phyloP scores from a whole-genome alignment of 2,797 vertebrate genomes.

The Pseudopleuronectes americanus region DNA sequence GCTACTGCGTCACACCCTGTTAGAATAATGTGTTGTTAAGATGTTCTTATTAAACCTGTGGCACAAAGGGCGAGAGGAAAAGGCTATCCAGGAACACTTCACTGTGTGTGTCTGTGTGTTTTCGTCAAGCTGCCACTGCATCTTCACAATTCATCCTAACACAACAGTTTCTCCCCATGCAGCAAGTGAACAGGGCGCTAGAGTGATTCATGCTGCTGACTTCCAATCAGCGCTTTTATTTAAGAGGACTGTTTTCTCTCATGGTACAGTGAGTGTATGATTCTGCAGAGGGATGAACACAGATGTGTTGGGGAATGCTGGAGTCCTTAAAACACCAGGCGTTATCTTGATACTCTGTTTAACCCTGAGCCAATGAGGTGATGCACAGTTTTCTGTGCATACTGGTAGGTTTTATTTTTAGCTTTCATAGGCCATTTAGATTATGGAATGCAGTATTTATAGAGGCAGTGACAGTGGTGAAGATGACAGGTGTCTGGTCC shows the following conservation, averaged over 20 bases:
- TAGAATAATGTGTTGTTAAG: slow-evolving; percentile 71
- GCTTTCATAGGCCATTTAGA: slow-evolving; percentile 61
- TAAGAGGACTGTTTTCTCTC: background rate
- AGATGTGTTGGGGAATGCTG: slow-evolving; percentile 39
- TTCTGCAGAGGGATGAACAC: slow-evolving; percentile 13
- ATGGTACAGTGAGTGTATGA: background rate
- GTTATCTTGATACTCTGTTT: slow-evolving; percentile 65
- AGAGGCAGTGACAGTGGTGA: slow-evolving; percentile 78
- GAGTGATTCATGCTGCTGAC: slow-evolving; percentile 37
- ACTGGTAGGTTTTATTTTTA: slow-evolving; percentile 77
- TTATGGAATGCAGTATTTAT: slow-evolving; percentile 83
- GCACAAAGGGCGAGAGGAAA: slow-evolving; percentile 51
- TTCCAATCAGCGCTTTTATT: slow-evolving; percentile 29
- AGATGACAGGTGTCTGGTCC: slow-evolving; percentile 83
- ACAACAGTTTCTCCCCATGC: background rate
- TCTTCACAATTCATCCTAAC: slow-evolving; percentile 14
- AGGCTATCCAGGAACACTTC: slow-evolving; percentile 33
- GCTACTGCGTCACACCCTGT: slow-evolving; percentile 68
- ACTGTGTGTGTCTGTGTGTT: slow-evolving; percentile 5
- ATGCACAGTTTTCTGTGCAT: slow-evolving; percentile 65
- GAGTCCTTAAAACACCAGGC: slow-evolving; percentile 40
- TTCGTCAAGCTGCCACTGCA: slow-evolving; percentile 12
- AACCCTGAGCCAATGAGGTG: slow-evolving; percentile 62
- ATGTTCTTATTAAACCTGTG: slow-evolving; percentile 68
- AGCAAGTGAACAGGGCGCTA: slow-evolving; percentile 13